Conservation (phyloP, 2,888 invertebrate species). For the Erebia aethiops region DNA sequence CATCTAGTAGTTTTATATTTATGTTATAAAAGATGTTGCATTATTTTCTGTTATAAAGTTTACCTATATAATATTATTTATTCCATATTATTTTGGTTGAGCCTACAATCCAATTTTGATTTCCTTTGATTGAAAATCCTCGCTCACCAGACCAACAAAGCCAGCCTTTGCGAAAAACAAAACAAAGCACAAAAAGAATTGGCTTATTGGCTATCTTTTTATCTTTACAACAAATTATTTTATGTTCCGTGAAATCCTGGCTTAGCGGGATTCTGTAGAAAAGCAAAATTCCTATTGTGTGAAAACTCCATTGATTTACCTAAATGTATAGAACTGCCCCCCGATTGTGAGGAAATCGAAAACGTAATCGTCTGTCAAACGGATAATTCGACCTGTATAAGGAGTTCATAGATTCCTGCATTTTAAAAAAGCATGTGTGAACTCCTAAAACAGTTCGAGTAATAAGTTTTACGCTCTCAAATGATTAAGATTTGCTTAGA, state of each 20-base stretch:
- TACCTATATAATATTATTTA: neutral
- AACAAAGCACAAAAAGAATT: neutral
- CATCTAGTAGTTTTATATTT: no score
- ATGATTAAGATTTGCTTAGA: no score
- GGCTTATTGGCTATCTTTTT: constrained; percentile 3
- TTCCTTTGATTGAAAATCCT: neutral
- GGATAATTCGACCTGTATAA: no score
- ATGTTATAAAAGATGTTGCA: neutral
- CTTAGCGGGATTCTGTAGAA: constrained; percentile 4
- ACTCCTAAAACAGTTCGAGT: no score
- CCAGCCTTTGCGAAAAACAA: constrained; percentile 3
- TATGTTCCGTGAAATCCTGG: constrained; percentile 17
- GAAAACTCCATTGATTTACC: neutral
- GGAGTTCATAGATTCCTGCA: no score
- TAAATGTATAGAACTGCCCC: no score
- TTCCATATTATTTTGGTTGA: neutral
- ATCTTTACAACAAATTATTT: constrained; percentile 14
- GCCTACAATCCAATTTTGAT: neutral
- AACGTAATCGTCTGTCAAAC: no score
- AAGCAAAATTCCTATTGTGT: constrained; percentile 8
- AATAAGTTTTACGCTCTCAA: no score
- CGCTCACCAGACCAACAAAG: neutral
- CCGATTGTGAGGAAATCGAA: no score
- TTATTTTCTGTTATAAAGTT: neutral
- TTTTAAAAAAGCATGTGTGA: no score